A percentile compares a stretch with the other conserved stretches of the same genome.
These are phyloP conservation scores for Setipinna tenuifilis DNA, from an alignment of 2,797 vertebrate species.

Conservation along the genomic window DNA sequence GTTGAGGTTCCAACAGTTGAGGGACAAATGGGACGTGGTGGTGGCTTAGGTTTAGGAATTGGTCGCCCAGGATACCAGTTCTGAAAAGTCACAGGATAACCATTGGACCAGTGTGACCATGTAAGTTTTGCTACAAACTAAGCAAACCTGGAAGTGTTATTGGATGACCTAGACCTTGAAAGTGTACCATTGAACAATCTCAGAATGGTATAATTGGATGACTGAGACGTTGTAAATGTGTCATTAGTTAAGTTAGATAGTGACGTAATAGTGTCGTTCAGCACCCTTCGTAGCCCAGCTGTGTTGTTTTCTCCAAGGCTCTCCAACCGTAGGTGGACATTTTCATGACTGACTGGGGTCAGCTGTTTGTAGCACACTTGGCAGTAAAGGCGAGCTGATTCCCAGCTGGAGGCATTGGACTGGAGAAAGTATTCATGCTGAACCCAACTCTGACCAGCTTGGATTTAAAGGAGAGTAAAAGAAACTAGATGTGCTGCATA, in stretches of 20 bases:
- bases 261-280: neutral
- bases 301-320: constrained; percentile 27
- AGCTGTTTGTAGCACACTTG: constrained; percentile 71
- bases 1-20: no score
- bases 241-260: constrained; percentile 65
- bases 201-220: no score
- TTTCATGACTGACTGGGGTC: constrained; percentile 62
- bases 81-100: constrained; percentile 69
- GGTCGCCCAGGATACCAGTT: constrained; percentile 78
- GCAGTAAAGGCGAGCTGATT: constrained; percentile 63
- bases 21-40: neutral
- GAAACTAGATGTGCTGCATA: no score
- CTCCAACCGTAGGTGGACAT: constrained; percentile 44
- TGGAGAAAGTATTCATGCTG: constrained; percentile 55
- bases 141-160: neutral
- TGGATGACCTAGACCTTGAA: neutral
- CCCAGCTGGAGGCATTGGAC: constrained; percentile 48
- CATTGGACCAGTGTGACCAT: constrained; percentile 73
- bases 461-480: constrained; percentile 24
- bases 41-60: constrained; percentile 12
- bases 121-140: neutral
- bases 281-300: constrained; percentile 65
- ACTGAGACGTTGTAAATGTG: neutral
- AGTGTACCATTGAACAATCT: neutral
- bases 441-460: constrained; percentile 31